Evolutionary conservation across 1,140 invertebrate genomes (phyloP), one percentile per base, ranked within the genome.

Genomic region (Cheumatopsyche charites): DNA sequence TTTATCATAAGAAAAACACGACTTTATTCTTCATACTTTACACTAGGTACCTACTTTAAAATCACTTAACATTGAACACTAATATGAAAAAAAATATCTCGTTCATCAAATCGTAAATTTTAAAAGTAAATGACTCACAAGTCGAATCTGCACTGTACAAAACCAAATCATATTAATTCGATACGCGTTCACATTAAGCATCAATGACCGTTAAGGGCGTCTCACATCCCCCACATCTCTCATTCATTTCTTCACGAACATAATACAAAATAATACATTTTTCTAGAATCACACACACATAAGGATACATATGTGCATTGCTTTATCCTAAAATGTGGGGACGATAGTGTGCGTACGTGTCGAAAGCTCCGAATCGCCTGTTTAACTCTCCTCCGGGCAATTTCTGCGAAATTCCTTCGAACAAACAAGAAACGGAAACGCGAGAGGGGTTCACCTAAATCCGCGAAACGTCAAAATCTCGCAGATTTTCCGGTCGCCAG

Each of bases 331-430:
- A 9, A 3, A 4, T 11, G 9, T 55, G 49, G 19, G 41, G 68
- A 66, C 68, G 70, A 72, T 72, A 67, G n/a, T n/a, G 55, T 67
- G 43, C 71, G 74, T 75, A 75, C 74, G 74, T 75, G 74, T 75
- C 74, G 70, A 75, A 75, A 67, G 68, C 71, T 58, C 67, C 55
- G 71, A 75, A 75, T 63, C 15, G 74, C 71, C 74, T 75, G 67
- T 75, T 75, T 75, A 75, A 73, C 36, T 75, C 74, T 71, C 72
- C 70, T 75, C 74, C 71, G 26, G 71, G 71, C 74, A 67, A 75
- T 75, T 73, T 75, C 68, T 49, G 67, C 45, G 73, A 71, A 71
- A 75, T 75, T 75, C n/a, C 17, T 43, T 45, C 17, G 36, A 55
- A 68, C n/a, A 68, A 55, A 68, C 66, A 43, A 19, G 19, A 23